phyloP scores from a whole-genome alignment of 2,888 invertebrate genomes.

The Ectemnius lituratus region DNA sequence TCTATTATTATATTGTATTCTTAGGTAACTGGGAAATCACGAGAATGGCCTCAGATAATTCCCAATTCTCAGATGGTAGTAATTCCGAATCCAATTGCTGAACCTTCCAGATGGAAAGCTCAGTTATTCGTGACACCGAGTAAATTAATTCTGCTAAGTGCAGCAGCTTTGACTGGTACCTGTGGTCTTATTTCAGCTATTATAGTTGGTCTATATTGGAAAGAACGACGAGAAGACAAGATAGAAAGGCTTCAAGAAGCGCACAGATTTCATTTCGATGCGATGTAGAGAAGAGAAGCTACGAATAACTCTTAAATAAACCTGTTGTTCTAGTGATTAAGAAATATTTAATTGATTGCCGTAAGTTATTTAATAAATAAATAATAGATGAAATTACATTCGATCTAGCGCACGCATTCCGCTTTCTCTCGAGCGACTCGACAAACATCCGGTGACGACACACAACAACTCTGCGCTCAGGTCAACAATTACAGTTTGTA shows the following conservation, averaged over 20 bases:
- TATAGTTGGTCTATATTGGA: constrained; percentile 92
- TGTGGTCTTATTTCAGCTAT: constrained; percentile 91
- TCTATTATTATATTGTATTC: background rate
- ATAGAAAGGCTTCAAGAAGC: constrained; percentile 89
- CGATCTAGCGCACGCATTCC: background rate
- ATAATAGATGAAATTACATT: constrained; percentile 26
- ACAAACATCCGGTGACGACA: background rate
- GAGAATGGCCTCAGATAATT: constrained; percentile 94
- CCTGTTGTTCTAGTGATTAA: constrained; percentile 36
- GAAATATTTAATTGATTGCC: constrained; percentile 53
- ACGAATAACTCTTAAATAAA: constrained; percentile 25
- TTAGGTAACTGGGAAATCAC: constrained; percentile 77
- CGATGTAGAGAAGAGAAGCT: constrained; percentile 81
- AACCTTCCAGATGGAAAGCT: constrained; percentile 91
- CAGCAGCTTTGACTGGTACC: constrained; percentile 91
- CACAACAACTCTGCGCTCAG: too few relatives aligned
- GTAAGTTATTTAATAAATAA: constrained; percentile 59
- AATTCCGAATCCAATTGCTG: constrained; percentile 89
- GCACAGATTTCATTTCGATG: constrained; percentile 91
- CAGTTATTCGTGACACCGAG: constrained; percentile 97
- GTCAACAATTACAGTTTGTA: too few relatives aligned
- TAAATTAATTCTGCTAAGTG: constrained; percentile 94
- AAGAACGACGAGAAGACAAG: constrained; percentile 90
- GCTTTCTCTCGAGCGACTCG: background rate
- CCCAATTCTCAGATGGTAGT: constrained; percentile 99